A percentile compares a stretch with the other conserved stretches of the same genome.
phyloP scores from a whole-genome alignment of 2,113 vertebrate genomes.

The Ailurus styani region DNA sequence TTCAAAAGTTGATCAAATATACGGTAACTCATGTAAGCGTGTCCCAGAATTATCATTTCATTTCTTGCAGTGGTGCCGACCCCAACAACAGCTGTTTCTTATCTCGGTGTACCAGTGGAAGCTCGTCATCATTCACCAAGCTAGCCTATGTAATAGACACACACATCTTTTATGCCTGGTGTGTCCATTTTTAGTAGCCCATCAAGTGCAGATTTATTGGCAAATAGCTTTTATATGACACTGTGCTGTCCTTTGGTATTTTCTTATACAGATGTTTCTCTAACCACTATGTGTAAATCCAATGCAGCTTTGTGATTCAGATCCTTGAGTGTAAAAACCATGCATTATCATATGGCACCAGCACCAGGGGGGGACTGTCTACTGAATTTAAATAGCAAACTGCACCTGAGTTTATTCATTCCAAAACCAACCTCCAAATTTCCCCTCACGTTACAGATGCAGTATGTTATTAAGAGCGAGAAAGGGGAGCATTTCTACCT shows the following conservation, averaged over 20 bases:
- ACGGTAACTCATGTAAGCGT: slow-evolving; percentile 53
- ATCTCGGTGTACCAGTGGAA: slow-evolving; percentile 60
- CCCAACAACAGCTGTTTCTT: slow-evolving; percentile 73
- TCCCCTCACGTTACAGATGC: slow-evolving; percentile 39
- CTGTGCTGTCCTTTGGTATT: slow-evolving; percentile 45
- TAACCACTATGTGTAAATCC: slow-evolving; percentile 49
- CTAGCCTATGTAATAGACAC: slow-evolving; percentile 26
- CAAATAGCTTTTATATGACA: slow-evolving; percentile 59
- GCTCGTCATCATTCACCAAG: slow-evolving; percentile 65
- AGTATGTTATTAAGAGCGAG: slow-evolving; percentile 52
- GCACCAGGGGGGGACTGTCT: slow-evolving; percentile 39
- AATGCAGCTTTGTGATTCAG: slow-evolving; percentile 59
- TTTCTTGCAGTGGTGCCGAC: slow-evolving; percentile 57
- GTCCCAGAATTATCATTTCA: slow-evolving; percentile 67
- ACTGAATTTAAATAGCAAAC: slow-evolving; percentile 58
- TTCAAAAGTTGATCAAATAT: slow-evolving; percentile 72
- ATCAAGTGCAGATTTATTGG: slow-evolving; percentile 62
- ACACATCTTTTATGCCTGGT: slow-evolving; percentile 62
- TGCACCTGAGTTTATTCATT: slow-evolving; percentile 37
- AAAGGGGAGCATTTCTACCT: slow-evolving; percentile 55
- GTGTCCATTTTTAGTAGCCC: slow-evolving; percentile 65
- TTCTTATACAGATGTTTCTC: slow-evolving; percentile 58
- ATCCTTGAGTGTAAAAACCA: slow-evolving; percentile 54
- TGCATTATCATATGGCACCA: slow-evolving; percentile 54
- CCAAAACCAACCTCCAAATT: slow-evolving; percentile 48